Base-by-base conservation (phyloP, 2,797 vertebrate genomes). In the Simalia tracyae region DNA sequence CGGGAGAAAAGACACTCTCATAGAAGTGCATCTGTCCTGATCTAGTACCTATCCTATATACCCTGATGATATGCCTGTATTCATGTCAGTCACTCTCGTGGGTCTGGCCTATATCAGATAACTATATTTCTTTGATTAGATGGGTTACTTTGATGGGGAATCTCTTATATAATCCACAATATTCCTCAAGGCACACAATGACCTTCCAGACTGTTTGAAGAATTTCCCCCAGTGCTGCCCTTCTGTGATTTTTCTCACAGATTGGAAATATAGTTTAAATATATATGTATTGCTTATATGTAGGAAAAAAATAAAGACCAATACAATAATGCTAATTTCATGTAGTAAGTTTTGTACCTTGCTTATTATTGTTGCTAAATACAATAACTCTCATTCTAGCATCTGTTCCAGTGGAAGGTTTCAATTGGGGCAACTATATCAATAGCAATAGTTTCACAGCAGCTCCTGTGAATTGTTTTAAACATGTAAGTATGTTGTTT, bases 391-490 rank as follows among this genome's bases (percentile, higher is more conserved):
- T 95, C 86, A 94, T 95, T 95, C 94, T 94, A 88, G 94, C 97
- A 98, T 97, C 98, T 96, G 97, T 98, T 93, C 98, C 98, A 72
- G 97, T 98, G 94, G 99, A 99, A 96, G 98, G 98, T 94, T 99
- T 99, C 97, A 98, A 97, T 97, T 99, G 99, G 99, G 99, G 99
- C 93, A 98, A 97, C 96, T 99, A 99, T 97, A 99, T 99, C 97
- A 98, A 97, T 97, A 99, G 98, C 98, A 99, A 98, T 98, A 99
- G 98, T 98, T 98, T 98, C 72, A 93, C 97, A 87, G 99, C 98
- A 91, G 99, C 99, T 96, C 98, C 99, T 57, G 99, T 99, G 93
- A 98, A 98, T 97, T 99, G 99, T 96, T 99, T 99, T 97, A 99
- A 98, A 94, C 99, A 99, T 3, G 99, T 99, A 96, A 98, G 99